Evolutionary conservation across 2,888 invertebrate genomes (phyloP).

Genomic region (Ceraclea dissimilis): DNA sequence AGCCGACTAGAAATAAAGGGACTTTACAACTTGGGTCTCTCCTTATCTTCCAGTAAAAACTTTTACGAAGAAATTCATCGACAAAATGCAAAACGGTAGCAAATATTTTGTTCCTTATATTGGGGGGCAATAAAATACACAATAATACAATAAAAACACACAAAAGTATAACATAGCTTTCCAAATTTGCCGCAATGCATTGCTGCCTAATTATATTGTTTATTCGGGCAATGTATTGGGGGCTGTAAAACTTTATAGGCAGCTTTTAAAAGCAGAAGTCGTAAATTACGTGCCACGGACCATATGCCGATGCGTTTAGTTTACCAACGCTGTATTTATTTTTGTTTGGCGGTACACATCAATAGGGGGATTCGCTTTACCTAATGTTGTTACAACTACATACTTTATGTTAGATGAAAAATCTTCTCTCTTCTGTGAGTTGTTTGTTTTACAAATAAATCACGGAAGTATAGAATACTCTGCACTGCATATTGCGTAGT

Average conservation of each 20-base stretch:
- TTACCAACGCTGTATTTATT: not conserved
- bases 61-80: too few relatives aligned
- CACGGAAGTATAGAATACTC: too few relatives aligned
- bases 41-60: too few relatives aligned
- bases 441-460: too few relatives aligned
- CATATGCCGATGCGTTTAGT: conserved; percentile 5
- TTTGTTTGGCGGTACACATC: conserved; percentile 2
- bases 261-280: conserved; percentile 11
- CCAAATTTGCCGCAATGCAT: conserved; percentile 19
- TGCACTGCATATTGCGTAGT: too few relatives aligned
- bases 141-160: conserved; percentile 11
- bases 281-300: conserved; percentile 14
- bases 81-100: conserved; percentile 5
- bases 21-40: too few relatives aligned
- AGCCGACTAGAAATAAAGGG: too few relatives aligned
- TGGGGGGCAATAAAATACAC: conserved; percentile 7
- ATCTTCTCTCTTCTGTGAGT: too few relatives aligned
- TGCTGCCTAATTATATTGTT: conserved; percentile 16
- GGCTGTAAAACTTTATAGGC: conserved; percentile 17
- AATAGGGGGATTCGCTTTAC: not conserved
- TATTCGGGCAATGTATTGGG: conserved; percentile 11
- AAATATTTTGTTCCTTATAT: not conserved
- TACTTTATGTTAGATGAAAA: too few relatives aligned
- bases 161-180: conserved; percentile 12
- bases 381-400: too few relatives aligned